phyloP scores from a whole-genome alignment of 2,113 vertebrate species.

The Daphoenositta chrysoptera region DNA sequence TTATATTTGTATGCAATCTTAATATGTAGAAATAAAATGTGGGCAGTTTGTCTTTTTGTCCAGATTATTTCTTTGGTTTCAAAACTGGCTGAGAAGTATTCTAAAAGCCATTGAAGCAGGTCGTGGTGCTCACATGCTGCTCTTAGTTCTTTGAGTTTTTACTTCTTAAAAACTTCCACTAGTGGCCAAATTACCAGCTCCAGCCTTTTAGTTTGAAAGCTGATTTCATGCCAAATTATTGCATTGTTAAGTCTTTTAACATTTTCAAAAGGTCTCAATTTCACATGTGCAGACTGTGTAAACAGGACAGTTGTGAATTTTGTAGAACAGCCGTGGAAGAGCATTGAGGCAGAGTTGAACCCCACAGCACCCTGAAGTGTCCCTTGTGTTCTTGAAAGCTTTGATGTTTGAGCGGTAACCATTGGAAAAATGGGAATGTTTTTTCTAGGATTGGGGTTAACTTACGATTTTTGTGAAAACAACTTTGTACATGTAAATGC shows the following conservation, averaged over 20 bases:
- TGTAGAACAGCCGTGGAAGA: too few species aligned
- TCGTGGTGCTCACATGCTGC: background rate
- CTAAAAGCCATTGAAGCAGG: background rate
- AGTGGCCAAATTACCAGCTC: background rate
- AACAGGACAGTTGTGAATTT: background rate
- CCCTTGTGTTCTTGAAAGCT: background rate
- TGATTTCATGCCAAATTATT: background rate
- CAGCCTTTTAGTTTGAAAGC: background rate
- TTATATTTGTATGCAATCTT: background rate
- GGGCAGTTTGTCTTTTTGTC: background rate
- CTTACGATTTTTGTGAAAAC: fast-evolving
- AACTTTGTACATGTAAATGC: background rate
- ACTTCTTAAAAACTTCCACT: background rate
- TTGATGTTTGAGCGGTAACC: background rate
- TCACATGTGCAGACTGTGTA: background rate
- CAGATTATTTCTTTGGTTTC: background rate
- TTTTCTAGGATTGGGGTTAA: background rate
- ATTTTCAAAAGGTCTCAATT: background rate
- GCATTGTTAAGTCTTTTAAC: background rate
- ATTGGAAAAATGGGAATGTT: background rate
- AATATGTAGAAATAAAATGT: background rate
- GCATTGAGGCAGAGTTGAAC: background rate
- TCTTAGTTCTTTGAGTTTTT: background rate
- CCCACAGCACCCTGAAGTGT: background rate
- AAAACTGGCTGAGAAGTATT: background rate